Evolutionary conservation across 1,140 invertebrate species (phyloP).

Genomic region (Musca vetustissima): DNA sequence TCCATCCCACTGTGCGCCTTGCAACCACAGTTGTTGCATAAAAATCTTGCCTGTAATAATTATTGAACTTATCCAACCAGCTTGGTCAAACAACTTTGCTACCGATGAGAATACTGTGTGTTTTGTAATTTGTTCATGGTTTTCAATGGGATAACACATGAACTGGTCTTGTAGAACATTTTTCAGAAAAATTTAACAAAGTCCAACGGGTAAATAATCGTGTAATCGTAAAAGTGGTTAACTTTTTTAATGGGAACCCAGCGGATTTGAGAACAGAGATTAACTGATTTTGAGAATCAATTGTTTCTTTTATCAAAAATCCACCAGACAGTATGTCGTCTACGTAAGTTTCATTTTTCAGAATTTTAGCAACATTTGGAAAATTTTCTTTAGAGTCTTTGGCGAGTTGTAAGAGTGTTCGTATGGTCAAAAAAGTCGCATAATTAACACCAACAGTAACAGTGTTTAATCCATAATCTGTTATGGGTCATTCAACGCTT

Average conservation of each 20-base stretch:
- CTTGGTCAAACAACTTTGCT: constrained; percentile 6
- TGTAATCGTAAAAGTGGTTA: neutral
- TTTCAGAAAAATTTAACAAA: neutral
- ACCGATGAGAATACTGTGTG: neutral
- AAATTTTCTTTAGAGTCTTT: neutral
- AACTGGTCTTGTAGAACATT: constrained; percentile 1
- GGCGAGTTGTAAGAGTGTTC: no score
- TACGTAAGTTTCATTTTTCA: no score
- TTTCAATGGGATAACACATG: neutral
- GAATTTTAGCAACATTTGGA: no score
- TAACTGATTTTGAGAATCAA: no score
- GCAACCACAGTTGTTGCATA: no score
- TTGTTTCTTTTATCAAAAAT: neutral
- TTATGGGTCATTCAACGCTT: neutral
- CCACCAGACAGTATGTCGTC: constrained; percentile 1
- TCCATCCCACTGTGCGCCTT: neutral
- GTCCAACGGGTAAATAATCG: neutral
- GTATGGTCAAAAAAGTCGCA: constrained; percentile 5
- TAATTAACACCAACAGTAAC: constrained; percentile 5
- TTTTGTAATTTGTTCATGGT: neutral
- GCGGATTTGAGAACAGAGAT: no score
- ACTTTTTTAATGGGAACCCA: constrained; percentile 10
- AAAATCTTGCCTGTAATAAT: constrained; percentile 13
- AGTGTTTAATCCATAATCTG: no score
- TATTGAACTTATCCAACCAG: neutral